Evolutionary conservation across 2,113 vertebrate species (phyloP).

Genomic region (Odontophorus gujanensis): DNA sequence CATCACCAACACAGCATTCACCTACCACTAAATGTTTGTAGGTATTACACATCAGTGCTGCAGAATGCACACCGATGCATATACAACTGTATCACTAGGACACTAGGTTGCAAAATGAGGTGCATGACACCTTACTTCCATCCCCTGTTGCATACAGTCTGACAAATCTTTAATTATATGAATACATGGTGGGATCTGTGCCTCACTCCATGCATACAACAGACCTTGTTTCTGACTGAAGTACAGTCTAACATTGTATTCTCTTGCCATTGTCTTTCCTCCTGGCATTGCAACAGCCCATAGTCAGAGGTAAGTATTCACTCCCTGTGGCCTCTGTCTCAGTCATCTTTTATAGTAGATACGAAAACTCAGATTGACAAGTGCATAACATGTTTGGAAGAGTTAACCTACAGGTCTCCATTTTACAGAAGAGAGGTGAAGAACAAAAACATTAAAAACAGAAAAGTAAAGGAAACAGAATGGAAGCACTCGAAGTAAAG

Average conservation of each 20-base stretch:
- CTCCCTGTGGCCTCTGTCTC: background rate
- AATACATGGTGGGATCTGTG: accelerated
- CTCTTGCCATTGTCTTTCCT: background rate
- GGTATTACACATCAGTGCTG: background rate
- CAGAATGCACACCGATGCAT: accelerated
- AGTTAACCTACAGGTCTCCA: background rate
- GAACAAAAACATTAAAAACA: background rate
- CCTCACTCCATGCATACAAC: accelerated
- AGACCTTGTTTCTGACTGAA: background rate
- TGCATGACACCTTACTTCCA: background rate
- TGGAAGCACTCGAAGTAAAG: background rate
- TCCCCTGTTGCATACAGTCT: accelerated
- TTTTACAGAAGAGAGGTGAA: background rate
- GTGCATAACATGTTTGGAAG: background rate
- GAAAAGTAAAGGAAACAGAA: background rate
- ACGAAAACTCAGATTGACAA: background rate
- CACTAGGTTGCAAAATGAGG: background rate
- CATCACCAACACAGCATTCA: background rate
- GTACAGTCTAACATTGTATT: background rate
- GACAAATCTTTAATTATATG: accelerated
- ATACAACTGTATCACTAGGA: accelerated
- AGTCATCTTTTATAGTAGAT: background rate
- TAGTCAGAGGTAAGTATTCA: background rate
- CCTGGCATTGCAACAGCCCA: accelerated
- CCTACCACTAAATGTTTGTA: accelerated